Evolutionary conservation across 2,113 vertebrate genomes (phyloP), one percentile per base, ranked within the genome.

Genomic region (Vombatus ursinus): DNA sequence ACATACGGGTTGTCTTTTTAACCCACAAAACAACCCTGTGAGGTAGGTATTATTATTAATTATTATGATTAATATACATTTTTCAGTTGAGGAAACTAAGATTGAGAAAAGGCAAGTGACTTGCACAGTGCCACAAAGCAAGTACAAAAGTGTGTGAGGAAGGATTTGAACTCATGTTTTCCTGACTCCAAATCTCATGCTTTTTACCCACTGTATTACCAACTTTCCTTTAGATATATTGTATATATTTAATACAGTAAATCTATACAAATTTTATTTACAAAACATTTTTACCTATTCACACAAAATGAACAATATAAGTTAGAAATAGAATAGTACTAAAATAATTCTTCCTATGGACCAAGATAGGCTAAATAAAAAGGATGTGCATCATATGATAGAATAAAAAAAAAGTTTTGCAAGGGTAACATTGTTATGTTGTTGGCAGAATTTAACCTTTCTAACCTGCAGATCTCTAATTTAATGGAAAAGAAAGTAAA

Each of bases 401-500:
- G 47, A 2, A 92, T 54, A 52, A 26, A 7, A 52, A 89, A 91
- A 92, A 92, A 44, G 47, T 26, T 4, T 54, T 57, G 31, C 50
- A 94, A 94, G 8, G 1, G 51, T 92, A 93, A 89, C 26, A 84
- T 89, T 91, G 22, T 54, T 95, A 26, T 89, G 47, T 22, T 51
- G 61, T 53, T 92, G 53, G 31, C 5, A 94, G 23, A 57, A 47
- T 89, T 50, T 90, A 92, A 52, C 1, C 3, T 44, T 92, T 19
- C 25, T 89, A 49, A 90, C 23, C 26, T n/a, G 47, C 49, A 94
- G 16, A 91, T 25, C 9, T 93, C 57, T 93, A 50, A 94, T 54
- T 94, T 96, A 90, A 92, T 77, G 90, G n/a, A 95, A 93, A 90
- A 0, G 47, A 94, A 95, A 94, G 51, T 49, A 94, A 95, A 96